Conservation (phyloP, 2,797 vertebrate genomes). For the Morus bassanus region DNA sequence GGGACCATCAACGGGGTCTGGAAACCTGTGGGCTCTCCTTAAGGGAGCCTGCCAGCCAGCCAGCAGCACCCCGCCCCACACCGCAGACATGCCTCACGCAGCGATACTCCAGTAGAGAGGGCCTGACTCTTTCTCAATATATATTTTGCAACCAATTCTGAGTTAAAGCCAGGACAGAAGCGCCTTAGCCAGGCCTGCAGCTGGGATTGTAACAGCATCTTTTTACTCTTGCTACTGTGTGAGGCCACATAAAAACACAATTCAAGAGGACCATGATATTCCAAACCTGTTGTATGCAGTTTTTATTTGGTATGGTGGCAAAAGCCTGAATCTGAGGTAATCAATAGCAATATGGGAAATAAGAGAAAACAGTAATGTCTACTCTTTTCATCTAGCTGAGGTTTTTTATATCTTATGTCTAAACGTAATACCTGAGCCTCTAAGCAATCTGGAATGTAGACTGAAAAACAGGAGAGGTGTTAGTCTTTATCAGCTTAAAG, state of each 20-base stretch:
- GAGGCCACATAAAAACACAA: not conserved
- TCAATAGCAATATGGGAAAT: not conserved
- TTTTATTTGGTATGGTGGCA: accelerated
- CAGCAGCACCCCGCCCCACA: not conserved
- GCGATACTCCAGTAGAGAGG: accelerated
- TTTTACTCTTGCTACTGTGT: accelerated
- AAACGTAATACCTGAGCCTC: not conserved
- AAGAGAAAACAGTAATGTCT: not conserved
- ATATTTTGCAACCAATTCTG: not conserved
- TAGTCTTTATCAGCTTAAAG: no score
- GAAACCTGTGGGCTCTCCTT: accelerated
- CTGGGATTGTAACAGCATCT: not conserved
- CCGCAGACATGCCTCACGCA: not conserved
- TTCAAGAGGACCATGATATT: not conserved
- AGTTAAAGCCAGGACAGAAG: not conserved
- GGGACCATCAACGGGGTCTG: accelerated
- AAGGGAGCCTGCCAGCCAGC: not conserved
- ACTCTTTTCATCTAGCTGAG: not conserved
- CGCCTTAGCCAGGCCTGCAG: not conserved
- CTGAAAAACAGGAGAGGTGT: not conserved
- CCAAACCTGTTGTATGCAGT: not conserved
- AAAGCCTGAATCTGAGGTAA: not conserved
- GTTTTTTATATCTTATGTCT: accelerated
- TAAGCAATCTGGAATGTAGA: not conserved
- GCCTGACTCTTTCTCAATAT: not conserved